Percentiles rank a stretch among this genome's conserved stretches.
Conservation (phyloP, 2,113 vertebrate genomes). For the Coptodon rendalli region DNA sequence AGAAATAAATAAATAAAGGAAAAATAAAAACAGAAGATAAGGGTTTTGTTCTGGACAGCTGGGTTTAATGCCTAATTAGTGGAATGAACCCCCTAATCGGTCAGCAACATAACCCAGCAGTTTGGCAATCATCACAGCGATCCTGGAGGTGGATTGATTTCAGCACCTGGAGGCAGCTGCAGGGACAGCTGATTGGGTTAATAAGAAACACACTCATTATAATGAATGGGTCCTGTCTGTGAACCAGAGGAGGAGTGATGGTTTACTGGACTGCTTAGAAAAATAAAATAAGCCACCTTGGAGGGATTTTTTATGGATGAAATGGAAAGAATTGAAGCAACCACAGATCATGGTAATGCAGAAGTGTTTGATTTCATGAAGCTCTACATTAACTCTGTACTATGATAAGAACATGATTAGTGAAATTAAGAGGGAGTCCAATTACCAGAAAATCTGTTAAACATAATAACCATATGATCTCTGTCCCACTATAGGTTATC, state of each 20-base stretch:
- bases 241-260: background rate
- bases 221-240: background rate
- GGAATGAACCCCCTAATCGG: background rate
- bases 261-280: background rate
- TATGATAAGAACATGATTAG: background rate
- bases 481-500: background rate
- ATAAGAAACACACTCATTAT: background rate
- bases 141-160: background rate
- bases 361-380: background rate
- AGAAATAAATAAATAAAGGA: background rate
- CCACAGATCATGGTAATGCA: background rate
- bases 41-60: background rate
- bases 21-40: background rate
- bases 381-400: background rate
- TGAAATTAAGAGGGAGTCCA: background rate
- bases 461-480: background rate
- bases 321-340: background rate
- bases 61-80: slow-evolving; percentile 3
- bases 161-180: background rate
- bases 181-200: slow-evolving; percentile 4
- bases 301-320: background rate
- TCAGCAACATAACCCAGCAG: background rate
- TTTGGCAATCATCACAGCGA: background rate
- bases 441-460: background rate
- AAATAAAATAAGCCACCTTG: background rate